Conservation (phyloP, 2,113 vertebrate species). For the Stigmatopora nigra region DNA sequence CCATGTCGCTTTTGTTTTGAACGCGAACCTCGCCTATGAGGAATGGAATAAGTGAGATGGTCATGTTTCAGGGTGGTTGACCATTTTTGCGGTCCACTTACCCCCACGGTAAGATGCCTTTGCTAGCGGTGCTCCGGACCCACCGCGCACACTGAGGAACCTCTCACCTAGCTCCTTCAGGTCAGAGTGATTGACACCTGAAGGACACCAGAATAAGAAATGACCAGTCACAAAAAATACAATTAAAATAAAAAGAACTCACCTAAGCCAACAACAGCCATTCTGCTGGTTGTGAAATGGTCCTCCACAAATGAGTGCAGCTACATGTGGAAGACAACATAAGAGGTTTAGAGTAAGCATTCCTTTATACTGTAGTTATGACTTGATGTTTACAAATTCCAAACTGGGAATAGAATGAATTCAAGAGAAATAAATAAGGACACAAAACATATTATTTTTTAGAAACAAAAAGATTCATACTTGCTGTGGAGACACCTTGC, state of each 20-base stretch:
- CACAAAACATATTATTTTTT: neutral
- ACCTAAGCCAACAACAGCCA: constrained; percentile 78
- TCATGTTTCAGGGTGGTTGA: too few species aligned
- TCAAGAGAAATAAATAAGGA: too few species aligned
- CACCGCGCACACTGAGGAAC: constrained; percentile 75
- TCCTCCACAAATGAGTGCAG: constrained; percentile 81
- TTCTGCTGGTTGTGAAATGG: constrained; percentile 82
- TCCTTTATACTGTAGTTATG: too few species aligned
- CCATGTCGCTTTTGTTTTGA: constrained; percentile 75
- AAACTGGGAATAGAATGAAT: too few species aligned
- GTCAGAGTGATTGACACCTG: constrained; percentile 81
- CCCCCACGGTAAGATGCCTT: constrained; percentile 80
- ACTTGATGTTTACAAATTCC: too few species aligned
- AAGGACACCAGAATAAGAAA: neutral
- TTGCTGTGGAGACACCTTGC: constrained; percentile 75
- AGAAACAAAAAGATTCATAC: constrained; percentile 51
- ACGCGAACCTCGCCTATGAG: constrained; percentile 72
- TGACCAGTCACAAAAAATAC: neutral
- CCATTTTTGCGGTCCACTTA: constrained; percentile 35
- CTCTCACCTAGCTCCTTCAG: constrained; percentile 82
- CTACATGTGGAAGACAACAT: constrained; percentile 58
- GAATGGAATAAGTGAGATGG: neutral
- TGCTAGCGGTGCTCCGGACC: constrained; percentile 65
- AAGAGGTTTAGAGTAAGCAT: too few species aligned
- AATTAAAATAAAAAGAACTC: constrained; percentile 28